A percentile compares a stretch with the other conserved stretches of the same genome.
Evolutionary conservation across 1,140 invertebrate genomes (phyloP).

Genomic region (Trichomalopsis sarcophagae): DNA sequence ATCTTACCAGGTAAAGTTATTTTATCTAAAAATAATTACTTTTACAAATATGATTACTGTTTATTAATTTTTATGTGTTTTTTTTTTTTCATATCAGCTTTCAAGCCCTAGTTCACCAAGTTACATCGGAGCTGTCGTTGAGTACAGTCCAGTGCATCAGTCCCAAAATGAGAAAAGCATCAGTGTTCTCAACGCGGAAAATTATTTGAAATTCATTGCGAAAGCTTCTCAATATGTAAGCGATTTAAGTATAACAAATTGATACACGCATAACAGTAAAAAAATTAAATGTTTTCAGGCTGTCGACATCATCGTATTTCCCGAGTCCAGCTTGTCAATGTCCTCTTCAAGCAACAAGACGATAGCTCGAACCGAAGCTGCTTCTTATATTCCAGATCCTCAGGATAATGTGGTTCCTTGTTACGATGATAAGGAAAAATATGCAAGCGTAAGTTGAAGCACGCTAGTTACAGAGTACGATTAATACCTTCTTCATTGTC

Average conservation of each 20-base stretch:
- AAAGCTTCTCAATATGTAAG: conserved; percentile 42
- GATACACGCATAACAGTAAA: neutral
- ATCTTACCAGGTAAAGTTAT: conserved; percentile 21
- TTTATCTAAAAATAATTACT: neutral
- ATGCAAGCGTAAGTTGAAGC: conserved; percentile 15
- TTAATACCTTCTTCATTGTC: neutral
- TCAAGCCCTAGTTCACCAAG: neutral
- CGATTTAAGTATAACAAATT: neutral
- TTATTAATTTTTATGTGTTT: neutral
- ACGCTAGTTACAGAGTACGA: neutral
- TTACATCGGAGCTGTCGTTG: conserved; percentile 43
- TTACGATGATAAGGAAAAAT: conserved; percentile 5
- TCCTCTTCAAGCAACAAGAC: conserved; percentile 51
- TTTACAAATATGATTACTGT: neutral
- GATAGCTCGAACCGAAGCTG: conserved; percentile 62
- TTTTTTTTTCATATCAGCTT: neutral
- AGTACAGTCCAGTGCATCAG: conserved; percentile 34
- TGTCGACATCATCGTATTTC: conserved; percentile 89
- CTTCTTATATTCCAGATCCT: conserved; percentile 60
- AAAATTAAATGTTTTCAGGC: conserved; percentile 70
- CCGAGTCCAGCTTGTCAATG: conserved; percentile 80
- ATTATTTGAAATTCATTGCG: conserved; percentile 45
- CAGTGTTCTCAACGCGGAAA: conserved; percentile 15
- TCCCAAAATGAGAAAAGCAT: neutral
- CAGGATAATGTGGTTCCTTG: conserved; percentile 56